Base-by-base conservation (phyloP, 1,140 invertebrate genomes). In the Telenomus remus region DNA sequence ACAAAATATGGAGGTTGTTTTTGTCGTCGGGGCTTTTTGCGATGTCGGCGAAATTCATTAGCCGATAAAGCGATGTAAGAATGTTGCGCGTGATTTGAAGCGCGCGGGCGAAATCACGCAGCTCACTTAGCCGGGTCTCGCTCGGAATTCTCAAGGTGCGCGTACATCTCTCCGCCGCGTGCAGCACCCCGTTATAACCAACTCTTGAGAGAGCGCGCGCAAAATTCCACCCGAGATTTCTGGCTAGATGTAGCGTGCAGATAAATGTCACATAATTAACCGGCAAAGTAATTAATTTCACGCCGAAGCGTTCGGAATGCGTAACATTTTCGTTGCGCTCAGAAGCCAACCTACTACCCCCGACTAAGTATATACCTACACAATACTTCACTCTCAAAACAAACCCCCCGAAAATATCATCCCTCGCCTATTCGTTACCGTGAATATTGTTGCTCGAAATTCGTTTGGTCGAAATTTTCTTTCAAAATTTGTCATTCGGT, bases 231-330 rank as follows among this genome's bases (percentile, higher is more conserved):
- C 73, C 76, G 80, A 84, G 82, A 83, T 84, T 84, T 83, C 80
- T 80, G 72, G 77, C 57, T 79, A 80, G 81, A 83, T 82, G 75
- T 82, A 80, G 79, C 80, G 78, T 78, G 79, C 80, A 83, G 84
- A 85, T 84, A 85, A 85, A 85, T 85, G 84, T 85, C 83, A 81
- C 82, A 82, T 85, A 85, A 85, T 85, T 85, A 85, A 85, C 84
- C 80, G 72, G 75, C 72, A 78, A 78, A 80, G 80, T 84, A 82
- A 85, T 85, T 84, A 85, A 85, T 84, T 84, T 83, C 76, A 83
- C 81, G 80, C 81, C 69, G 80, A 81, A 80, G 79, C 74, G 82
- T 80, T 82, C 76, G 82, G 82, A 83, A 84, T 84, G 80, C 79
- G 79, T 81, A 78, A 80, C 79, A 76, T 81, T 81, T 80, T 75